Conservation (phyloP, 2,113 vertebrate species). For the Romanogobio albipinnatus region DNA sequence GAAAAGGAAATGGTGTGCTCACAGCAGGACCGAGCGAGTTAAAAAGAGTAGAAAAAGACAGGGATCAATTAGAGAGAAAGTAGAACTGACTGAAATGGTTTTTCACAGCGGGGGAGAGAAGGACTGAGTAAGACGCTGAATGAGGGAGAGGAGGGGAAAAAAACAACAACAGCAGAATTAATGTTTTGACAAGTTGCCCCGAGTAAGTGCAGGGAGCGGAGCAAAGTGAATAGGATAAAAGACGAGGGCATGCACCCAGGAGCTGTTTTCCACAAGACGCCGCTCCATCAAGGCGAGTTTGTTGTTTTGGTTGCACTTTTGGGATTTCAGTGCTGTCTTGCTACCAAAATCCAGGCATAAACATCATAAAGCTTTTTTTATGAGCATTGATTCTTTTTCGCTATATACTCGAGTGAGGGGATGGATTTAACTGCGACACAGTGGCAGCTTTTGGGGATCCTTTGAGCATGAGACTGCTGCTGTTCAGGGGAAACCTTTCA, state of each 20-base stretch:
- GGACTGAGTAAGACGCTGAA: slow-evolving; percentile 58
- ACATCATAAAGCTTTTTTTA: neutral
- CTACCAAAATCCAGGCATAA: neutral
- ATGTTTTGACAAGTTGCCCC: slow-evolving; percentile 63
- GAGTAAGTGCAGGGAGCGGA: slow-evolving; percentile 61
- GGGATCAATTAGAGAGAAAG: slow-evolving; percentile 78
- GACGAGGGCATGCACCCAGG: slow-evolving; percentile 12
- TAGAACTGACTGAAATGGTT: slow-evolving; percentile 73
- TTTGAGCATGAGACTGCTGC: neutral
- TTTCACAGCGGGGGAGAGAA: slow-evolving; percentile 68
- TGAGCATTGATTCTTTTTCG: neutral
- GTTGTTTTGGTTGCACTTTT: neutral
- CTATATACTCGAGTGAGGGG: neutral
- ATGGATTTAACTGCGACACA: slow-evolving; percentile 59
- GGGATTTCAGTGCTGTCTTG: neutral
- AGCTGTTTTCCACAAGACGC: slow-evolving; percentile 59
- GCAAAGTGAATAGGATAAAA: slow-evolving; percentile 55
- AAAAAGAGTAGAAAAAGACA: slow-evolving; percentile 63
- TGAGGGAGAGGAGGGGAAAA: slow-evolving; percentile 35
- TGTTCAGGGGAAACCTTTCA: slow-evolving; percentile 60
- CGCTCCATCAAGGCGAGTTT: slow-evolving; percentile 43
- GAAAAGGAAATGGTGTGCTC: slow-evolving; percentile 73
- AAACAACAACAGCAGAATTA: slow-evolving; percentile 63
- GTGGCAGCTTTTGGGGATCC: neutral
- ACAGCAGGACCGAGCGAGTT: slow-evolving; percentile 67